phyloP scores from a whole-genome alignment of 2,888 invertebrate species.

The Cephus sareptanus region DNA sequence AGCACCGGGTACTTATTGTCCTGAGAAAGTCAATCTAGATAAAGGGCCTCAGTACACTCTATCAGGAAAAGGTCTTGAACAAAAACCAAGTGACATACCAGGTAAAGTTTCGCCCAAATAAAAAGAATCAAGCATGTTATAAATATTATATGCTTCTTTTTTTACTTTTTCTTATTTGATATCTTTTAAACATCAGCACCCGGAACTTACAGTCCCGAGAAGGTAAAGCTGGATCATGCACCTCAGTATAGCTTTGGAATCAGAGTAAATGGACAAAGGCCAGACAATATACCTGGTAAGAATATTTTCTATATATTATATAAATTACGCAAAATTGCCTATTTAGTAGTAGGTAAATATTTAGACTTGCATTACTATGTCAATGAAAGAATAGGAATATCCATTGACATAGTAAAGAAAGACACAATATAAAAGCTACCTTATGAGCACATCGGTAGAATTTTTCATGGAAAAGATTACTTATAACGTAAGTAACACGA shows the following conservation, averaged over 20 bases:
- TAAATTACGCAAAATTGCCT: no score
- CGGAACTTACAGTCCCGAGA: slow-evolving; percentile 38
- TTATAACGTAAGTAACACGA: background rate
- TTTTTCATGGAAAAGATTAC: no score
- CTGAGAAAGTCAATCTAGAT: slow-evolving; percentile 52
- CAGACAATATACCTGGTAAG: slow-evolving; percentile 30
- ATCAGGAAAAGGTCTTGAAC: slow-evolving; percentile 37
- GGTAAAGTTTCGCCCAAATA: slow-evolving; percentile 40
- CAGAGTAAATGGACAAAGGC: slow-evolving; percentile 17
- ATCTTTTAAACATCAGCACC: slow-evolving; percentile 20
- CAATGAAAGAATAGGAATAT: no score
- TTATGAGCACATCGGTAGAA: no score
- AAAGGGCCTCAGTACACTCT: slow-evolving; percentile 50
- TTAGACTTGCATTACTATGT: no score
- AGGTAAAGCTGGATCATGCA: slow-evolving; percentile 70
- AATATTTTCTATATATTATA: no score
- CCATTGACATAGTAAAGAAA: no score
- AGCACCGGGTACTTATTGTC: slow-evolving; percentile 53
- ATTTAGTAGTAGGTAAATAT: no score
- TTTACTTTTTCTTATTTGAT: no score
- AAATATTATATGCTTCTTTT: no score
- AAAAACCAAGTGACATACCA: slow-evolving; percentile 49
- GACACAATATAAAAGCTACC: no score
- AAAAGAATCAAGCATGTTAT: no score
- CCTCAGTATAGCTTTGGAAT: slow-evolving; percentile 69